Evolutionary conservation across 2,797 vertebrate species (phyloP), one percentile per base, ranked within the genome.

Genomic region (Columba guinea): DNA sequence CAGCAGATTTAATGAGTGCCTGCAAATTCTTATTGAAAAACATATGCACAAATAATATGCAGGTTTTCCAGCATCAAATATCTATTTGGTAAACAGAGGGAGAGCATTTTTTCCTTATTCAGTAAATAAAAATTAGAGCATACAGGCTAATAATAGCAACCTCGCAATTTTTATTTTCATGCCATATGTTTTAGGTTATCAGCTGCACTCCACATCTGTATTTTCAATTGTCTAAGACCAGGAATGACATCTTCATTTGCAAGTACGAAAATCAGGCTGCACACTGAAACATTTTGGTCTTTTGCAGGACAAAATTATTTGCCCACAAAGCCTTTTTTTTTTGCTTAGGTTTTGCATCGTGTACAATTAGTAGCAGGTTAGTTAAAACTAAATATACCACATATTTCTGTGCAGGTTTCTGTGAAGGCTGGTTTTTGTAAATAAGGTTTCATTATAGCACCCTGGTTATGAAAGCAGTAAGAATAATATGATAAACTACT

Each of bases 181-280:
- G 90, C 84, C 93, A 89, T 64, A 68, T 87, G 86, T 93, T 98
- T 97, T 94, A 92, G 86, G 53, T 90, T 19, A 63, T 95, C 95
- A 96, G 96, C 94, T 96, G 96, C 92, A 93, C 88, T 94, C 89
- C 85, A 85, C 93, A 96, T 96, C 80, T 95, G 87, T 95, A 95
- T 97, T 94, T 97, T 94, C 94, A 95, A 96, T 90, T 80, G 84
- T 96, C 95, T 91, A 65, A 93, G 64, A 95, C 73, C 53, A 94
- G 60, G 96, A 97, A 82, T 82, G 74, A 94, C 87, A 90, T 94
- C 90, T 94, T 96, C 85, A 84, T 95, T 77, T 94, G 80, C 62
- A 74, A 97, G 83, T 27, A 24, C 26, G 60, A 94, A 95, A 95
- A 95, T 41, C 62, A 76, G 92, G 76, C 90, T 90, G 71, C 34